phyloP scores from a whole-genome alignment of 2,888 invertebrate species.

The Frankliniella intonsa region DNA sequence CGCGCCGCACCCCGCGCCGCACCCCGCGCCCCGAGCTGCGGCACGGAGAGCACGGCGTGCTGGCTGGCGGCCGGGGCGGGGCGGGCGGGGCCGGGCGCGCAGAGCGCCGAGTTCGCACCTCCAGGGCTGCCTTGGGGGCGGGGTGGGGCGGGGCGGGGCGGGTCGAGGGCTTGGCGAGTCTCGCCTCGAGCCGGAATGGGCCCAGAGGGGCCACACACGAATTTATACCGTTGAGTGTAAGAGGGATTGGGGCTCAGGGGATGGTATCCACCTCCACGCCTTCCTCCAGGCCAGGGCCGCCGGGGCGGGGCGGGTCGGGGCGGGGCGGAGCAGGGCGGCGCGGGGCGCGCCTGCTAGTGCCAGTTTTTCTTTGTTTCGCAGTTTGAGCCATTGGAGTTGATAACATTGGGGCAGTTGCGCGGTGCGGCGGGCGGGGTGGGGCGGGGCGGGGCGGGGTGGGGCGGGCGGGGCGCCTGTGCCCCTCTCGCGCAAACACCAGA shows the following conservation, averaged over 20 bases:
- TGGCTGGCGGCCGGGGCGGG: neutral
- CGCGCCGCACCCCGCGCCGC: neutral
- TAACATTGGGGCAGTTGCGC: neutral
- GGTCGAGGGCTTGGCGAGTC: neutral
- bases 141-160: neutral
- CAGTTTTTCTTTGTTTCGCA: conserved; percentile 26
- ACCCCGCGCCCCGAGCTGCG: neutral
- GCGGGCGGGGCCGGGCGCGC: neutral
- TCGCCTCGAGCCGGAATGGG: neutral
- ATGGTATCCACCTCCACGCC: neutral
- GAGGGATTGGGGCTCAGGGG: conserved; percentile 19
- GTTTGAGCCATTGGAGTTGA: conserved; percentile 26
- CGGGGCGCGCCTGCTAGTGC: neutral
- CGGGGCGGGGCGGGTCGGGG: too few species aligned
- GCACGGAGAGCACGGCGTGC: neutral
- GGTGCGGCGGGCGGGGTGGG: neutral
- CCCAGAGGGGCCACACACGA: conserved; percentile 13
- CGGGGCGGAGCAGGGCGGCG: too few species aligned
- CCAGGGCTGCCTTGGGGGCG: neutral
- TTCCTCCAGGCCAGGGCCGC: neutral
- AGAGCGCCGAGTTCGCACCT: conserved; percentile 19
- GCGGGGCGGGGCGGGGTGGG: neutral
- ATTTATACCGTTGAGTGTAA: conserved; percentile 27
- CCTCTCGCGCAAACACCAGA: neutral
- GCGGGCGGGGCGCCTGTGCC: neutral